Base-by-base conservation (phyloP, 2,113 vertebrate species). In the Lycocorax pyrrhopterus region DNA sequence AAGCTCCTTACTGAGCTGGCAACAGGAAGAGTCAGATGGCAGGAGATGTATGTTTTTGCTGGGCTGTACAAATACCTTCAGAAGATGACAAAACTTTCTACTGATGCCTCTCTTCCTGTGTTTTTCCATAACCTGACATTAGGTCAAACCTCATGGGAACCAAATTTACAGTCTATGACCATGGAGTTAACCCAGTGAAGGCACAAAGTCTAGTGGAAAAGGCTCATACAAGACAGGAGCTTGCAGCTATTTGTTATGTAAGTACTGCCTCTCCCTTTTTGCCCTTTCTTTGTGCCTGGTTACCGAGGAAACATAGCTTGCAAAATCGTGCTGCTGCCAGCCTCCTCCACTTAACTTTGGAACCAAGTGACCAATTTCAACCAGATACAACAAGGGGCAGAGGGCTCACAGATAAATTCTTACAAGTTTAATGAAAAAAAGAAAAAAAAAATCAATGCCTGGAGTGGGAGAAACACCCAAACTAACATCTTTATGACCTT, bases 131-230 rank as follows among this genome's bases (percentile, higher is more conserved):
- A 95, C 46, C 82, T 93, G 66, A 56, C 53, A 43, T 49, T 95
- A 99, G 99, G 96, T 99, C 99, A 87, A 99, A 99, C 97, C 98
- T 99, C 73, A 99, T 99, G 98, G 99, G 99, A 77, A 99, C 99
- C 55, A 99, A 99, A 96, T 99, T 99, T 96, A 99, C 99, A 1
- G 99, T 99, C 53, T 99, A 99, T 47, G 99, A 99, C 96, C 98
- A 98, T 12, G 99, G 99, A 37, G 98, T 98, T 77, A 99, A 98
- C 90, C 99, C 99, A 13, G 44, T 96, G 87, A 99, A 99, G 97
- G 98, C 98, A 90, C 98, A 97, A 33, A 98, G 98, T 58, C 97
- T 98, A 67, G 94, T 98, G 87, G 99, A 99, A 53, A 98, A 99
- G 90, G 97, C 97, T 95, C 98, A 97, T 85, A 98, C 94, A 2